Evolutionary conservation across 37 sponge, comb jelly and placozoan species (phyloP), one percentile per base, ranked within the genome.

Genomic region (Axinella damicornis): DNA sequence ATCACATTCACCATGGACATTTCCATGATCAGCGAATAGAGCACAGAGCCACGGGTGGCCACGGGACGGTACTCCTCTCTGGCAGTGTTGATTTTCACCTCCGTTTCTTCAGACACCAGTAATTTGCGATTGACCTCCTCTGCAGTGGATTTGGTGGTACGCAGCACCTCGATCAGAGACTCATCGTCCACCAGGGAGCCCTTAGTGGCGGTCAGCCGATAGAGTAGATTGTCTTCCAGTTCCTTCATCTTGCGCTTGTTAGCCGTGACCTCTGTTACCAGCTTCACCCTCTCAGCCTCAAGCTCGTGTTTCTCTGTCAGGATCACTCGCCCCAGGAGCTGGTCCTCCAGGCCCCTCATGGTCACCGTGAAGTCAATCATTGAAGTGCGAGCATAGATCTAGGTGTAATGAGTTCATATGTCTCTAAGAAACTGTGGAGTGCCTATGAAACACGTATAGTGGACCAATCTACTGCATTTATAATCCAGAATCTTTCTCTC

Each of bases 341-440:
- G 99, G 80, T 99, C 99, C 74, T 97, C 99, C 71, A 99, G 90
- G 28, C 99, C 99, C 82, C 92, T 85, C 90, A 99, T 84, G 54
- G 99, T 99, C 52, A 99, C 99, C 53, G 99, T 99, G 94, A 99
- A 99, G 89, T 99, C 97, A 54, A 99, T 91, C 56, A 99, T 95
- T 17, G 93, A 73, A 13, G 99, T 99, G 0, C 99, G 69, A 53
- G 99, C 99, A 74, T 83, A 86, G 30, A 92, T 73, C 89, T 89
- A 39, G 1, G 15, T n/a, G 57, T n/a, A n/a, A n/a, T n/a, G n/a
- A n/a, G n/a, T n/a, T n/a, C n/a, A n/a, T n/a, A n/a, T n/a, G n/a
- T n/a, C n/a, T n/a, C n/a, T n/a, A n/a, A n/a, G n/a, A n/a, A n/a
- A n/a, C n/a, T n/a, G n/a, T n/a, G n/a, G n/a, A n/a, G n/a, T n/a